phyloP scores from a whole-genome alignment of 2,888 invertebrate genomes.

The Mystacides longicornis region DNA sequence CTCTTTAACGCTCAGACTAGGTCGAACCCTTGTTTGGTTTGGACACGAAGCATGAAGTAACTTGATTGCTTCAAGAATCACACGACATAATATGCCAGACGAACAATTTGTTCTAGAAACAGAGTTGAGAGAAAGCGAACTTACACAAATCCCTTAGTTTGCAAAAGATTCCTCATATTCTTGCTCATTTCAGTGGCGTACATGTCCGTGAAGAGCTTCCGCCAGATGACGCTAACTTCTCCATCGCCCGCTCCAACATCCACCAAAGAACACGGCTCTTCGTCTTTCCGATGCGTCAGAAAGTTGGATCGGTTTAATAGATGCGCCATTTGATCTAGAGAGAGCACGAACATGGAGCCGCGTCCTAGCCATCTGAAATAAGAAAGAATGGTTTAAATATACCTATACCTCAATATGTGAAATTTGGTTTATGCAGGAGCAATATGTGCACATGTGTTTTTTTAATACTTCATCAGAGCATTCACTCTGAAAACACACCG shows the following conservation, averaged over 20 bases:
- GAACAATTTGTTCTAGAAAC: too few species aligned
- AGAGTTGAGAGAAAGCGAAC: too few species aligned
- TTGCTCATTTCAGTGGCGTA: constrained; percentile 89
- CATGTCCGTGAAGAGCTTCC: constrained; percentile 61
- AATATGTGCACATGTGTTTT: too few species aligned
- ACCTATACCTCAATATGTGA: too few species aligned
- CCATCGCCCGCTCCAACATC: constrained; percentile 97
- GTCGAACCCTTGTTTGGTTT: too few species aligned
- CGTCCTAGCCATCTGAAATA: constrained; percentile 68
- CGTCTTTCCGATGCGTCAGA: constrained; percentile 29
- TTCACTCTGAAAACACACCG: too few species aligned
- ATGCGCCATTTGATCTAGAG: constrained; percentile 67
- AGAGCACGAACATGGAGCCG: constrained; percentile 96
- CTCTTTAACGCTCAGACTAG: too few species aligned
- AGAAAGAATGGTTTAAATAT: background rate
- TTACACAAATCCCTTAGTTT: constrained; percentile 70
- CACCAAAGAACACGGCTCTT: constrained; percentile 48
- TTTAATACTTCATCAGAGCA: too few species aligned
- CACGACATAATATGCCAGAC: too few species aligned
- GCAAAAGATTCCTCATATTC: constrained; percentile 77
- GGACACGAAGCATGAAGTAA: too few species aligned
- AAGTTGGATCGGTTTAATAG: constrained; percentile 45
- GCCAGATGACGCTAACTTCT: constrained; percentile 76
- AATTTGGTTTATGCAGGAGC: too few species aligned
- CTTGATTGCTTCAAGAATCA: too few species aligned